phyloP scores from a whole-genome alignment of 2,797 vertebrate species.

The Sciaenops ocellatus region DNA sequence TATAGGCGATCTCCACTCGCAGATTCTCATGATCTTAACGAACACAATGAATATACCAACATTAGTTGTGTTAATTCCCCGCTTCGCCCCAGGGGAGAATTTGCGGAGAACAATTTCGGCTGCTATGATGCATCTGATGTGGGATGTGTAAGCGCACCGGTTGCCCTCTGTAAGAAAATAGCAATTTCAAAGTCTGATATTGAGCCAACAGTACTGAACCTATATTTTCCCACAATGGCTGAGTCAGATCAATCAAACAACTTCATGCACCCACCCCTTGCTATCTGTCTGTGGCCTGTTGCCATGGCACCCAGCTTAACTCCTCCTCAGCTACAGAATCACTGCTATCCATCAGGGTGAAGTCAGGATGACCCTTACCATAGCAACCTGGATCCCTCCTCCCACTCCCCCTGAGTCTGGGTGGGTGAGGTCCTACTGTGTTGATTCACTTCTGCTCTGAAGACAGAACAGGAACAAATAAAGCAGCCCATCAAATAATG shows the following conservation, averaged over 20 bases:
- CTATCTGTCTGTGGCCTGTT: conserved; percentile 83
- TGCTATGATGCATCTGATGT: conserved; percentile 30
- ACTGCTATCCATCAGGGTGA: conserved; percentile 82
- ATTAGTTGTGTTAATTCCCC: conserved; percentile 22
- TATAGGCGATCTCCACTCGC: conserved; percentile 36
- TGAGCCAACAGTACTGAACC: conserved; percentile 68
- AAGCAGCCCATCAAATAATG: conserved; percentile 36
- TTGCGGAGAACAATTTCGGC: conserved; percentile 16
- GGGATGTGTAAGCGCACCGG: conserved; percentile 33
- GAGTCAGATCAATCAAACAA: conserved; percentile 79
- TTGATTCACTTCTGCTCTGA: conserved; percentile 69
- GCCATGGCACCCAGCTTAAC: conserved; percentile 83
- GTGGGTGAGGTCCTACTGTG: conserved; percentile 75
- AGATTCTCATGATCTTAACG: conserved; percentile 36
- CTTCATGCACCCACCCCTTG: conserved; percentile 69
- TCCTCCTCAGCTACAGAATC: conserved; percentile 78
- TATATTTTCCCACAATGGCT: conserved; percentile 78
- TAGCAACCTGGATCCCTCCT: conserved; percentile 83
- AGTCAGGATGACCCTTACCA: conserved; percentile 86
- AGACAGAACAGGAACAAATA: conserved; percentile 48
- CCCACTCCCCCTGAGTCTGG: conserved; percentile 72
- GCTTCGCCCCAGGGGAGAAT: neutral
- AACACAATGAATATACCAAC: conserved; percentile 12
- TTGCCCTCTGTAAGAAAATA: conserved; percentile 64
- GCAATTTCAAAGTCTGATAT: conserved; percentile 70